Evolutionary conservation across 2,888 invertebrate species (phyloP).

Genomic region (Coenonympha glycerion): DNA sequence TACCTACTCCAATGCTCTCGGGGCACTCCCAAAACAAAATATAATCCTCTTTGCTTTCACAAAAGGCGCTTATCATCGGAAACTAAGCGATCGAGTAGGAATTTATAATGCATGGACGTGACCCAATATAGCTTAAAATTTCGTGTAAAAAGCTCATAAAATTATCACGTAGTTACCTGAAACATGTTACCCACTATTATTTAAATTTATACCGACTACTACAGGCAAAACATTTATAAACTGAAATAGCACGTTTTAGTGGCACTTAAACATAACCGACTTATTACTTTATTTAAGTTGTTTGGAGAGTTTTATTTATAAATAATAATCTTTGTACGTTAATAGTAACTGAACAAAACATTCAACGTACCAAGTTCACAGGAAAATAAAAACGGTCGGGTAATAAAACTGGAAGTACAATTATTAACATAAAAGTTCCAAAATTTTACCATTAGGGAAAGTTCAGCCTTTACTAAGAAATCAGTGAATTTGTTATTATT

Average conservation of each 20-base stretch:
- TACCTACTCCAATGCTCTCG: neutral
- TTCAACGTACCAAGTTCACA: too few species aligned
- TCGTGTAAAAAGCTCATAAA: slow-evolving; percentile 66
- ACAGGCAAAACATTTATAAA: slow-evolving; percentile 13
- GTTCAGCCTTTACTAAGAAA: slow-evolving; percentile 14
- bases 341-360: too few species aligned
- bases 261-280: neutral
- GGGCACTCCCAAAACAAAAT: neutral
- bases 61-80: slow-evolving; percentile 5
- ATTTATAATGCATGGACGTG: slow-evolving; percentile 14
- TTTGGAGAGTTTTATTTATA: too few species aligned
- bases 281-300: neutral
- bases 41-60: neutral
- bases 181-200: slow-evolving; percentile 47
- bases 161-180: slow-evolving; percentile 61
- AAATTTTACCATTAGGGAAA: slow-evolving; percentile 13
- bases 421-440: too few species aligned
- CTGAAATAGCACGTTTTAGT: slow-evolving; percentile 11
- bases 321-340: too few species aligned
- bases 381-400: too few species aligned
- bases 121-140: slow-evolving; percentile 42
- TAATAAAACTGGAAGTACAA: too few species aligned
- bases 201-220: slow-evolving; percentile 44
- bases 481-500: slow-evolving; percentile 42
- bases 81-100: slow-evolving; percentile 7